Base-by-base conservation (phyloP, 2,888 invertebrate species). In the Coenonympha arcania region DNA sequence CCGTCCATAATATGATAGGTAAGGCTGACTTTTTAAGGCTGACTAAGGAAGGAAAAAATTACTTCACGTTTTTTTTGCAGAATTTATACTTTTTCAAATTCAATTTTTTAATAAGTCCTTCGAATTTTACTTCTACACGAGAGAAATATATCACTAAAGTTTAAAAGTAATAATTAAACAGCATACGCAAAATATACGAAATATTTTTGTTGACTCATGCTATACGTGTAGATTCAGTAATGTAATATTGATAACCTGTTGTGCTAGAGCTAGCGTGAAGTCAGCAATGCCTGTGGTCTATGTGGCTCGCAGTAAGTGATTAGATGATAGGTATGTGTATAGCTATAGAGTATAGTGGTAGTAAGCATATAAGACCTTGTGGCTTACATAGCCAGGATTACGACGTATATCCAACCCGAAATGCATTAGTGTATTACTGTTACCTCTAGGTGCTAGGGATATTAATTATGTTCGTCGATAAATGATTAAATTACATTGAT, bases 291-390 rank as follows among this genome's bases (percentile, higher is more conserved):
- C 20, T 37, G 37, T 20, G 37, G 37, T 37, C 8, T 11, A 8
- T 39, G 39, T 24, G 39, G 39, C 24, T 13, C 15, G 9, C 22
- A 15, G 39, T 39, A 39, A 39, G 39, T 39, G 39, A 39, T 39
- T 24, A 39, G 39, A 24, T 24, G 15, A 13, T 37, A 6, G 22
- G 13, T 6, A 5, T 6, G 1, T 18, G n/a, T n/a, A n/a, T 37
- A 37, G 8, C 6, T 24, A 24, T 24, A 24, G 39, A 9, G 13
- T 24, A 24, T 24, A 24, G 39, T 16, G 22, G 19, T 36, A 24
- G n/a, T n/a, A n/a, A n/a, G n/a, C n/a, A 37, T 39, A 39, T 39
- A 39, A 24, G 22, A 24, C 22, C 39, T 24, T 24, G 39, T 22
- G 39, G 24, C 24, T 39, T 20, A 36, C 20, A 20, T 24, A 16